Base-by-base conservation (phyloP, 2,797 vertebrate genomes). In the Cynodonichthys magdalenae region DNA sequence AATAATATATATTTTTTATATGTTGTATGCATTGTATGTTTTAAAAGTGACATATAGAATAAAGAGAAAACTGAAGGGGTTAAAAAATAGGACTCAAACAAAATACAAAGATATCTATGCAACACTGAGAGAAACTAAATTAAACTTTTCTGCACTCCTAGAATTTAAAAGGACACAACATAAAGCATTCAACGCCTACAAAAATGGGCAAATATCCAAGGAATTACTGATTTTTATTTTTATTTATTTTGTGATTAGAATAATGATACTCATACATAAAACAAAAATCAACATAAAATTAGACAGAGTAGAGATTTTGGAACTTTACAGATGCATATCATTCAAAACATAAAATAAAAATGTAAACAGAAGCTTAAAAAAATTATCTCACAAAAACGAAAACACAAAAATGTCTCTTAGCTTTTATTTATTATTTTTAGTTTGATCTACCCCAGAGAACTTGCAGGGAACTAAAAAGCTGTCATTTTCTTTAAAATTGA, bases 401-500 rank as follows among this genome's bases (percentile, higher is more conserved):
- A 46, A 41, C 17, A 29, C 41, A 28, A 29, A 9, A 20, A 41
- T 42, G 31, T 51, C 50, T 71, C 24, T 46, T 60, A 47, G 54
- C 49, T 65, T 75, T 77, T 28, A 2, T 24, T 24, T 24, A 24
- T 24, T 24, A n/a, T 65, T 70, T 73, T 80, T 71, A 64, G 61
- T 73, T 69, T 52, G 59, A 58, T 66, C 66, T 84, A 78, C 77
- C 2, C 34, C 45, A 51, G 75, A 64, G 59, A 69, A 59, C 29
- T 59, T 53, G 44, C 39, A 34, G 53, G 63, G 55, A 76, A 65
- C 52, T 71, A 74, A 75, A n/a, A 72, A 71, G 62, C 60, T 69
- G 56, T 69, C 67, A 75, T 61, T 48, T 75, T 11, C 63, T 73
- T 61, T 57, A 51, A 75, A 75, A 75, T 66, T 44, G n/a, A 80